Conservation (phyloP, 1,140 invertebrate species). For the Drosophila kepulauana region DNA sequence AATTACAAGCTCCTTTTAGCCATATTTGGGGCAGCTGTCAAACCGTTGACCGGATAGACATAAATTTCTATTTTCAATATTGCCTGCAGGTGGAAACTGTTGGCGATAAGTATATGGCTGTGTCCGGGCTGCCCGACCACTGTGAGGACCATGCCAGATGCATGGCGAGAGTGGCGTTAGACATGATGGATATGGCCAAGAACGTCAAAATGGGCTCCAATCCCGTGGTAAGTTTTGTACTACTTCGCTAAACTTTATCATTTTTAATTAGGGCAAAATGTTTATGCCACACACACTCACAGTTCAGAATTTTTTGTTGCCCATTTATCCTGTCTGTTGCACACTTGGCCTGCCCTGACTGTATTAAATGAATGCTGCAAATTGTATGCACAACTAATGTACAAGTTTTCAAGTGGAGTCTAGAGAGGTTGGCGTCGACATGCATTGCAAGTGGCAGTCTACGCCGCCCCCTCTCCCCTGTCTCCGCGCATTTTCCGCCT, state of each 20-base stretch:
- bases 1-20: slow-evolving; percentile 55
- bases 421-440: background rate
- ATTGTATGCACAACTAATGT: slow-evolving; percentile 54
- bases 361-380: slow-evolving; percentile 51
- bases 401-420: slow-evolving; percentile 45
- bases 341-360: slow-evolving; percentile 35
- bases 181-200: slow-evolving; percentile 97
- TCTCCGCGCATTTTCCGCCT: slow-evolving; percentile 6
- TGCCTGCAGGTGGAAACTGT: slow-evolving; percentile 97
- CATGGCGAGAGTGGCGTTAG: slow-evolving; percentile 95
- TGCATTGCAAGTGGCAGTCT: slow-evolving; percentile 4
- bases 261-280: slow-evolving; percentile 11
- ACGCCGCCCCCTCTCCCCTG: background rate
- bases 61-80: slow-evolving; percentile 14
- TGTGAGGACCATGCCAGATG: slow-evolving; percentile 96
- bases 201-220: slow-evolving; percentile 94
- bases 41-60: slow-evolving; percentile 9
- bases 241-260: background rate
- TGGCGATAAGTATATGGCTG: slow-evolving; percentile 99
- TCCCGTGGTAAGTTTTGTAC: slow-evolving; percentile 90
- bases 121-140: slow-evolving; percentile 97
- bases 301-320: background rate
- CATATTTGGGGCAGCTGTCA: slow-evolving; percentile 55
- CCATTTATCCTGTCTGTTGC: slow-evolving; percentile 31
- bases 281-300: background rate